Evolutionary conservation across 2,888 invertebrate species (phyloP).

Genomic region (Watsonalla binaria): DNA sequence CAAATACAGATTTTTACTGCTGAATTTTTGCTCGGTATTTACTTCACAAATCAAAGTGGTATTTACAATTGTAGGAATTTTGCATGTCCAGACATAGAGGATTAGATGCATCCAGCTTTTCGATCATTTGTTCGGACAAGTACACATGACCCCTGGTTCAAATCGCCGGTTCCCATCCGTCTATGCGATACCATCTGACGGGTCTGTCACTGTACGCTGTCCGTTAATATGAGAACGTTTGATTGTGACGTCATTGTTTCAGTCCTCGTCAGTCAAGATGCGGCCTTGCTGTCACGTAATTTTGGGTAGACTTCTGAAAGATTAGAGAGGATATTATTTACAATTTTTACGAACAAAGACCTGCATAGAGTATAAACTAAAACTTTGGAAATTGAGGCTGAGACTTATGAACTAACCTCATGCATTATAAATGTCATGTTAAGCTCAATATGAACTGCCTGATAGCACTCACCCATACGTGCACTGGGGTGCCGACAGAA

Average conservation of each 20-base stretch:
- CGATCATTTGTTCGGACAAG: not conserved
- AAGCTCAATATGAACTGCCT: too few relatives aligned
- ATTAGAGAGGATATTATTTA: constrained; percentile 1
- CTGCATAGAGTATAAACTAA: too few relatives aligned
- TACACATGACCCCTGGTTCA: constrained; percentile 10
- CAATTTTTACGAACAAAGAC: too few relatives aligned
- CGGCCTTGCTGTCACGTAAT: constrained; percentile 46
- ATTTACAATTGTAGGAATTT: too few relatives aligned
- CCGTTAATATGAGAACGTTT: constrained; percentile 38
- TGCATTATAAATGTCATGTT: too few relatives aligned
- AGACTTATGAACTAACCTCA: too few relatives aligned
- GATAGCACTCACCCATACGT: too few relatives aligned
- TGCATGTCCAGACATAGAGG: not conserved
- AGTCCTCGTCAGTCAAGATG: constrained; percentile 55
- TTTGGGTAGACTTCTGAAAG: constrained; percentile 15
- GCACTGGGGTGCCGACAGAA: too few relatives aligned
- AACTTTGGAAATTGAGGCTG: too few relatives aligned
- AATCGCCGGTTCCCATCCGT: constrained; percentile 26
- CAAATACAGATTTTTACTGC: too few relatives aligned
- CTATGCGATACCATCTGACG: constrained; percentile 43
- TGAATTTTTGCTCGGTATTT: too few relatives aligned
- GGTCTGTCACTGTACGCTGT: constrained; percentile 39
- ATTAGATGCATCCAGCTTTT: not conserved
- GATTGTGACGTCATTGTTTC: constrained; percentile 72
- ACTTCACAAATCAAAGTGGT: too few relatives aligned